Base-by-base conservation (phyloP, 2,797 vertebrate genomes). In the Menidia menidia region DNA sequence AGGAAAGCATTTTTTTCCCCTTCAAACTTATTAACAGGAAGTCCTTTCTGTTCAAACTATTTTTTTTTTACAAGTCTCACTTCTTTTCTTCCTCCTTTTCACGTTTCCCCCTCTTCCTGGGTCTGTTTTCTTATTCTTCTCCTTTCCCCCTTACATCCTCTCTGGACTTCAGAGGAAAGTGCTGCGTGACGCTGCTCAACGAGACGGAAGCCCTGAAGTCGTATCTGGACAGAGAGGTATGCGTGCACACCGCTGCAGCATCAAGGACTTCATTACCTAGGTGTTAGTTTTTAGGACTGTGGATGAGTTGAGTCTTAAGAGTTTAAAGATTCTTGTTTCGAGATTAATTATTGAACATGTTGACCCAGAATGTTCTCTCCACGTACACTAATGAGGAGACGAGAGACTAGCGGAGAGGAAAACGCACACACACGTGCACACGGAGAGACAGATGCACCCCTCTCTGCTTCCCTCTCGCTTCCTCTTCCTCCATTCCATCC, bases 121-220 rank as follows among this genome's bases (percentile, higher is more conserved):
- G 25, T 25, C 25, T 25, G 51, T 48, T 45, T 61, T 25, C n/a
- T 19, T 18, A 1, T 30, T 18, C 4, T 14, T 51, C 52, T 30
- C 13, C 51, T 19, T 61, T 58, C 63, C 25, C 25, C 25, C 43
- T 47, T 19, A 3, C 41, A 30, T 76, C 55, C 60, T 71, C 48
- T 12, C 25, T 19, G 51, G 59, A 60, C 92, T 91, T 73, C 84
- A 99, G 98, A 91, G 98, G 98, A 67, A 99, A 99, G 90, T 99
- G 98, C 93, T 98, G 97, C 1, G 98, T 99, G 87, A 99, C 98
- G 2, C 90, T 99, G 87, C 95, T 99, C 87, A 99, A 99, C 42
- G 98, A 99, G 92, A 99, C 97, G 0, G 98, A 99, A 92, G 96
- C 97, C 1, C 95, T 99, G 77, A 97, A 96, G 91, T 99, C 98